Percentiles rank a stretch among this genome's conserved stretches.
Conservation (phyloP, 2,113 vertebrate species). For the Rutilus rutilus region DNA sequence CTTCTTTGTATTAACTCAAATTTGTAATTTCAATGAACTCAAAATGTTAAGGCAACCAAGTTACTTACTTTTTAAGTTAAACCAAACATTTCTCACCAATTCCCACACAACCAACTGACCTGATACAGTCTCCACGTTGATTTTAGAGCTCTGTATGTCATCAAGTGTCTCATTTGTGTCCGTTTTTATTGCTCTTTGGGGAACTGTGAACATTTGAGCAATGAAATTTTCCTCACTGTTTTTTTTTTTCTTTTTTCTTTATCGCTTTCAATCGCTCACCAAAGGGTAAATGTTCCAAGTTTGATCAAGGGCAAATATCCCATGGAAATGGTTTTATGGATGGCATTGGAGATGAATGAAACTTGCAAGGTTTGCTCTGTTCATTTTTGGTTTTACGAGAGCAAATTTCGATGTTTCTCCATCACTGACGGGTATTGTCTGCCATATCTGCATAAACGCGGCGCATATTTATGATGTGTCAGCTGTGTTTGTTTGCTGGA, state of each 20-base stretch:
- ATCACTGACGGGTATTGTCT: conserved; percentile 81
- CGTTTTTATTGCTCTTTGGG: background rate
- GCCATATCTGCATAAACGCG: conserved; percentile 79
- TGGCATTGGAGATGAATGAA: background rate
- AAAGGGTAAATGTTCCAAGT: background rate
- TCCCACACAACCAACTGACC: background rate
- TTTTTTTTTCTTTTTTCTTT: background rate
- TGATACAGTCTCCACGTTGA: background rate
- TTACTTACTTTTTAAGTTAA: no score
- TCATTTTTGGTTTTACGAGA: conserved; percentile 77
- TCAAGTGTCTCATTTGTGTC: background rate
- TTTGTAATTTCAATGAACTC: no score
- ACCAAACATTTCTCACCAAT: background rate
- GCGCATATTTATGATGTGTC: conserved; percentile 86
- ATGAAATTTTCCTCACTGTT: background rate
- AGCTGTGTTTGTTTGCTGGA: conserved; percentile 82
- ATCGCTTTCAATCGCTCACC: background rate
- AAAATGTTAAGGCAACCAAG: no score
- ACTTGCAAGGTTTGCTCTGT: background rate
- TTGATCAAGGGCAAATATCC: background rate
- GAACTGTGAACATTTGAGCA: background rate
- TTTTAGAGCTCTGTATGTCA: background rate
- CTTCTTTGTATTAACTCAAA: no score
- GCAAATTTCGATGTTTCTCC: conserved; percentile 80
- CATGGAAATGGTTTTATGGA: background rate